phyloP scores from a whole-genome alignment of 2,888 invertebrate genomes.

The Drosophila rubida region DNA sequence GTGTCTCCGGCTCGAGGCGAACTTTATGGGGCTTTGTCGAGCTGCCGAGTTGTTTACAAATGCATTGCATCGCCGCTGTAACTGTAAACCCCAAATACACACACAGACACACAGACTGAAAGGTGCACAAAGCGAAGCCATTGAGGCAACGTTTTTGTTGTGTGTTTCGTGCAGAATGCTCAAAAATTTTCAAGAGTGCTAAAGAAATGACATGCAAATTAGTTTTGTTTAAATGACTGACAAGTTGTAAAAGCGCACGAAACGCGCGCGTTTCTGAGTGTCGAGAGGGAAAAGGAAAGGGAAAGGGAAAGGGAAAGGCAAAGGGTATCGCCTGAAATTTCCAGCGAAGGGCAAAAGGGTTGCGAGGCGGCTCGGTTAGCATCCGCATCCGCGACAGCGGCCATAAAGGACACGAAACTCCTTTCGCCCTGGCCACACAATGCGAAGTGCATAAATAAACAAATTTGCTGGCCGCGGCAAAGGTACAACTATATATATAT shows the following conservation, averaged over 20 bases:
- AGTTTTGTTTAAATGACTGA: conserved; percentile 82
- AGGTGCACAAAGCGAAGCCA: conserved; percentile 11
- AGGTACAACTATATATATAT: conserved; percentile 20
- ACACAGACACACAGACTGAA: neutral
- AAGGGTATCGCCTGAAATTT: conserved; percentile 46
- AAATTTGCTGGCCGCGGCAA: conserved; percentile 36
- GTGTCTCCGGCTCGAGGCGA: conserved; percentile 10
- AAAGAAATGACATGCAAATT: conserved; percentile 81
- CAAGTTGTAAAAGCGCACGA: conserved; percentile 71
- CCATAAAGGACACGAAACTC: conserved; percentile 23
- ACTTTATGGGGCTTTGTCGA: conserved; percentile 15
- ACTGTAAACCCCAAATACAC: conserved; percentile 22
- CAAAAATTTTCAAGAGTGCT: conserved; percentile 77
- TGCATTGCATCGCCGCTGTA: conserved; percentile 17
- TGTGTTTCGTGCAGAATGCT: conserved; percentile 67
- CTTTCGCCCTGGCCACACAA: conserved; percentile 71
- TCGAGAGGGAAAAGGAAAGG: neutral
- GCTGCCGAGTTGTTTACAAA: conserved; percentile 27
- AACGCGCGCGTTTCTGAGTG: neutral
- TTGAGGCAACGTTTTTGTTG: conserved; percentile 13
- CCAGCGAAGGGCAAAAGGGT: conserved; percentile 66
- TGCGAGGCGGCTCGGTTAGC: conserved; percentile 2
- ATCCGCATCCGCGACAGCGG: conserved; percentile 1
- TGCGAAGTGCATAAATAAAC: conserved; percentile 74
- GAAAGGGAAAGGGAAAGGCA: neutral